Evolutionary conservation across 1,140 invertebrate genomes (phyloP), one percentile per base, ranked within the genome.

Genomic region (Asbolus verrucosus): DNA sequence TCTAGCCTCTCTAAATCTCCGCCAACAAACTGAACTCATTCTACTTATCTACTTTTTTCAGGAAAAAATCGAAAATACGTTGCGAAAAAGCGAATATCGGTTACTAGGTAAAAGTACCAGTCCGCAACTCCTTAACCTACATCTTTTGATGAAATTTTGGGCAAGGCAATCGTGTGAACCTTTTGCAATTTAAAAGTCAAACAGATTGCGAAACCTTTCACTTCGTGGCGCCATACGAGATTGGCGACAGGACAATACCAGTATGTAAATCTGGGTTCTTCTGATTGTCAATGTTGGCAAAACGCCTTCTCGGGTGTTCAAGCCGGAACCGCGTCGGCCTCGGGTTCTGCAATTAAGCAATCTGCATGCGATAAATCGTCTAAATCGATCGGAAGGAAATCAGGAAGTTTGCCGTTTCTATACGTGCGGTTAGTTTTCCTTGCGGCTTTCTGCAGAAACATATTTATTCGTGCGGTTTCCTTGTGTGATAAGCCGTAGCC

Each of bases 101-200:
- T 63, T 39, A 63, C 31, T 63, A 14, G 61, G 61, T 62, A 62
- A 62, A 36, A 62, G 5, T 62, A 8, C 27, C 60, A 62, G 43
- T 46, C 19, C 27, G n/a, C n/a, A 66, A 30, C 33, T 43, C 67
- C 38, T 61, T 69, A 60, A 69, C 67, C 67, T 41, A 62, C 38
- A 69, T 67, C 21, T 50, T 27, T 31, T 27, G 27, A 39, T 30
- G 33, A 38, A 68, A 46, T 67, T 66, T 43, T 69, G 30, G 50
- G 67, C 54, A 69, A 69, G 67, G 67, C 54, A 46, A 61, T 61
- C 67, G 33, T 59, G 66, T 30, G 31, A 69, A 38, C 36, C 36
- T 69, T 69, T 69, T 62, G 67, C 67, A 69, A 69, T 69, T 24
- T 65, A 65, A 65, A 65, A 65, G 61, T 65, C 61, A 65, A 9